phyloP scores from a whole-genome alignment of 35 echinoderm and acorn worm species.

The Patiria miniata region DNA sequence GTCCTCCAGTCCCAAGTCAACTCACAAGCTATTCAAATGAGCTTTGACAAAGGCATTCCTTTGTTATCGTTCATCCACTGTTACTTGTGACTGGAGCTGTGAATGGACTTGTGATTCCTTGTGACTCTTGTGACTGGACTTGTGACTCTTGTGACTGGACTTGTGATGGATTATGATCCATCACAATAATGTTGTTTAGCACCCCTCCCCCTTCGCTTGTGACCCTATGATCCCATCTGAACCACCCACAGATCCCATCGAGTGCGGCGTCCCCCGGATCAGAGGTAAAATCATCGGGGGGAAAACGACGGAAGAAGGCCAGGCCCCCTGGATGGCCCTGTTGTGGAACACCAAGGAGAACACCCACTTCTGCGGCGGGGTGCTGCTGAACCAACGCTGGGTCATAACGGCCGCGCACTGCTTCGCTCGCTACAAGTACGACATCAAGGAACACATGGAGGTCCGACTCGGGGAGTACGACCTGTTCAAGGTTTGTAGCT shows the following conservation, averaged over 20 bases:
- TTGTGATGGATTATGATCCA: too few relatives aligned
- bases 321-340: constrained; percentile 81
- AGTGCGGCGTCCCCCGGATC: constrained; percentile 55
- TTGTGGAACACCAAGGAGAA: constrained; percentile 52
- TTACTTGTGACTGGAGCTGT: too few relatives aligned
- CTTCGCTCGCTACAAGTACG: constrained; percentile 8
- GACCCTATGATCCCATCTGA: too few relatives aligned
- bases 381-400: constrained; percentile 72
- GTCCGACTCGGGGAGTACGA: constrained; percentile 60
- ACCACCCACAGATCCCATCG: constrained; percentile 23
- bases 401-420: constrained; percentile 92
- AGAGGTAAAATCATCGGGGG: constrained; percentile 78
- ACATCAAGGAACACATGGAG: constrained; percentile 19
- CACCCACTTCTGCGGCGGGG: constrained; percentile 74
- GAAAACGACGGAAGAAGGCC: constrained; percentile 51
- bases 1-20: too few relatives aligned
- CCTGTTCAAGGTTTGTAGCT: constrained; percentile 1
- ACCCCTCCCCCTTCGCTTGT: not conserved
- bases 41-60: too few relatives aligned
- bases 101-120: too few relatives aligned
- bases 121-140: too few relatives aligned
- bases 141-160: too few relatives aligned
- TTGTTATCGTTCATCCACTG: too few relatives aligned
- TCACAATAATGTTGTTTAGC: not conserved
- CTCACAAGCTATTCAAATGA: too few relatives aligned